Base-by-base conservation (phyloP, 37 sponge, comb jelly and placozoan species). In the Ianthella basta region DNA sequence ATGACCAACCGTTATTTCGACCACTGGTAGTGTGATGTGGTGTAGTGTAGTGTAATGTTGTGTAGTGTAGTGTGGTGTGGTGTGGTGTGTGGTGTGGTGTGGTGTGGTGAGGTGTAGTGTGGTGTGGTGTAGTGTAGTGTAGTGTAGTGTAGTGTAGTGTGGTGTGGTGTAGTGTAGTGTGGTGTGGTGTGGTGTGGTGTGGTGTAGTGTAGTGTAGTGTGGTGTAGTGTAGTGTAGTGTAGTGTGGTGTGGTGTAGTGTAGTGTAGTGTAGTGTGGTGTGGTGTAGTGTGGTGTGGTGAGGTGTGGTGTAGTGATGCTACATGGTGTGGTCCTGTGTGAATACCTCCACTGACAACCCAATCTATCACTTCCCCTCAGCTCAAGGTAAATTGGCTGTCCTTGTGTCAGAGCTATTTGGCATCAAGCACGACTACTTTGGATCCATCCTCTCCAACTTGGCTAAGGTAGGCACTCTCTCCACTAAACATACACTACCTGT, bases 391-490 rank as follows among this genome's bases (percentile, higher is more conserved):
- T 72, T 96, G 36, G 55, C 92, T 16, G 55, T 65, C 1, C 75
- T 93, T 36, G 91, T 98, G 50, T 89, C 92, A 5, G 20, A 74
- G 25, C 67, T 96, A 25, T 99, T 97, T 67, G 83, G 86, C 5
- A 96, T 96, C 32, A 81, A 92, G 66, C 84, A 93, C 79, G 94
- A 89, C 78, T 99, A 95, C 90, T 81, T 93, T 75, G 94, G 95
- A n/a, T 72, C 94, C 56, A 41, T 99, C 25, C 59, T 93, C 63
- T 91, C 96, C 24, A 95, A 92, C 88, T 78, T 98, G 56, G 98
- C 98, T 12, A 86, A 89, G 84, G 95, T 95, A 38, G 15, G 80
- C 56, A 27, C 13, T 3, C 73, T 72, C 73, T 37, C 37, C 21
- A 13, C 29, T 12, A 10, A 63, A 10, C 65, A 63, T 10, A 29